Percentiles rank a stretch among this genome's conserved stretches.
Evolutionary conservation across 2,113 vertebrate species (phyloP).

Genomic region (Hoplias malabaricus): DNA sequence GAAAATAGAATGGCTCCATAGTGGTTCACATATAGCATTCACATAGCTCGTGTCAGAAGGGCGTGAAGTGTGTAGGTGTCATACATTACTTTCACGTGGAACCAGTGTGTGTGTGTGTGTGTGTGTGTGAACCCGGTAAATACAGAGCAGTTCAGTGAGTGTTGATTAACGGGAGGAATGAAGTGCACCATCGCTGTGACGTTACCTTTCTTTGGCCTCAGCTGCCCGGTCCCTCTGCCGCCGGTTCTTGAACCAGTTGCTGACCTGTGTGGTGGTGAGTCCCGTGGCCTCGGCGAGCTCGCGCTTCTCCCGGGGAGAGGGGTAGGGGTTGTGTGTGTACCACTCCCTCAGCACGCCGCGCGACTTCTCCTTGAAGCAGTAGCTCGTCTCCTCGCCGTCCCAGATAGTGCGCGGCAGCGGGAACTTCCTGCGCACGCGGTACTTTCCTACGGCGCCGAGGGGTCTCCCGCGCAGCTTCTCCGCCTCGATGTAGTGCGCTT

Average conservation of each 20-base stretch:
- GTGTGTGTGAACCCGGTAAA: no score
- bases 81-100: no score
- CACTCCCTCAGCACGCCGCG: slow-evolving; percentile 95
- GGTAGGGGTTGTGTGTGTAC: slow-evolving; percentile 99
- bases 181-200: slow-evolving; percentile 30
- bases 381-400: slow-evolving; percentile 99
- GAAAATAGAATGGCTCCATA: no score
- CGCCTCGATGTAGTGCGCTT: slow-evolving; percentile 97
- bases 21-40: no score
- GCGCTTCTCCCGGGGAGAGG: slow-evolving; percentile 94
- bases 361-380: slow-evolving; percentile 99
- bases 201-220: slow-evolving; percentile 98
- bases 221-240: slow-evolving; percentile 97
- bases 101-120: no score
- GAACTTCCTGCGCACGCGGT: slow-evolving; percentile 96
- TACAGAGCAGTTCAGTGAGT: no score
- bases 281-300: slow-evolving; percentile 98
- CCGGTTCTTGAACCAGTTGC: slow-evolving; percentile 99
- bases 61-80: no score
- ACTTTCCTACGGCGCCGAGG: slow-evolving; percentile 95
- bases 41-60: no score
- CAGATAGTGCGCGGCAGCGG: slow-evolving; percentile 96
- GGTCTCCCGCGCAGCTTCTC: slow-evolving; percentile 96
- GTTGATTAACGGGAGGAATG: not conserved
- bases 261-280: slow-evolving; percentile 98